Evolutionary conservation across 2,888 invertebrate species (phyloP), one percentile per base, ranked within the genome.

Genomic region (Habrosyne pyritoides): DNA sequence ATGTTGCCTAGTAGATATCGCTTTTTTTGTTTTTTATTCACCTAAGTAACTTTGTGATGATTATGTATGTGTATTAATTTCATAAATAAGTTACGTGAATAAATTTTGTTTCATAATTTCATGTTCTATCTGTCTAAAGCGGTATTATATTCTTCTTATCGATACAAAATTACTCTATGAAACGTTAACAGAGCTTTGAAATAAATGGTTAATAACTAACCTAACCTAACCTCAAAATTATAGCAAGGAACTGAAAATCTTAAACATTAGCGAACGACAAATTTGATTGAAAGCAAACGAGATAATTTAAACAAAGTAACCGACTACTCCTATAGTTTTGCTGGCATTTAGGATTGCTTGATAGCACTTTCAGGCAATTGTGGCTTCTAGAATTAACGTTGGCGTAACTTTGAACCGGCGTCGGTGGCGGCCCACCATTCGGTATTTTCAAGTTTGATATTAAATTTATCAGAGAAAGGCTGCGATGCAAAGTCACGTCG

Each of bases 361-460:
- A n/a, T 8, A 42, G 18, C 42, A 42, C 42, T 42, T 42, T 18
- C 6, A 42, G 8, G 42, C 42, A 42, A 42, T 42, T 42, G 42
- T 42, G 42, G 42, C 42, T 42, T 42, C 18, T 18, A 42, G 42
- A 42, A 42, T 42, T 18, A 42, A 42, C 42, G 47, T 30, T 30
- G 33, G 30, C 12, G 33, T 21, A 55, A 55, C 55, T 55, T 52
- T 55, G 54, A 21, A 26, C 36, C 47, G 33, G 12, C 24, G 52
- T 47, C 52, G 30, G 47, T 52, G 47, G 47, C 28, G 18, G 7
- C 12, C 18, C 42, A 6, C 14, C 42, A 18, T 42, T 42, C n/a
- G 42, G 55, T 21, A 55, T 52, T 51, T 52, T 30, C 47, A 51
- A 52, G 14, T 55, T 55, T 22, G 36, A 48, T 55, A 55, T 55